Conservation (phyloP, 2,113 vertebrate genomes). For the Osmerus eperlanus region DNA sequence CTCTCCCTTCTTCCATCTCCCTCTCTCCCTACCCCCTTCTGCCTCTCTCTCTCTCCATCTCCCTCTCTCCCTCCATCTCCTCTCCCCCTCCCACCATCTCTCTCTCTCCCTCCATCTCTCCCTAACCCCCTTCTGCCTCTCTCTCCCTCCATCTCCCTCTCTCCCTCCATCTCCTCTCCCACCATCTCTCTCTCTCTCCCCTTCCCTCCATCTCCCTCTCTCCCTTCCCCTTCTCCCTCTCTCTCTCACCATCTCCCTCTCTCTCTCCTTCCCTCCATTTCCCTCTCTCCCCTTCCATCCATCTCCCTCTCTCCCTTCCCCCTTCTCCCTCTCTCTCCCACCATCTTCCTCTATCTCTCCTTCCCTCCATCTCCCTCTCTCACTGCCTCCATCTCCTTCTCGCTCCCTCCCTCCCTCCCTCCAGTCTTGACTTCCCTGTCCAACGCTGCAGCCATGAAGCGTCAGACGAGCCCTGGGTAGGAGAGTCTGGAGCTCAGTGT, state of each 20-base stretch:
- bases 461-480: neutral
- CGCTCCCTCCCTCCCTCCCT: neutral
- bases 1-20: too few relatives aligned
- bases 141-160: neutral
- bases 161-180: neutral
- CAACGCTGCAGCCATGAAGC: too few relatives aligned
- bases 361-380: neutral
- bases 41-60: too few relatives aligned
- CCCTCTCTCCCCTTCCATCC: neutral
- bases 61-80: neutral
- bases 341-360: neutral
- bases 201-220: neutral
- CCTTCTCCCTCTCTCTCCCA: too few relatives aligned
- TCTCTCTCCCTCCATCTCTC: neutral
- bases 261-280: neutral
- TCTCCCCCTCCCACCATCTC: neutral
- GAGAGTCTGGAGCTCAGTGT: neutral
- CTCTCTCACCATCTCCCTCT: neutral
- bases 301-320: too few relatives aligned
- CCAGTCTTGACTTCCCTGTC: neutral
- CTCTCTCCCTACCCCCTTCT: too few relatives aligned
- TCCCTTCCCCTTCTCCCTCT: neutral
- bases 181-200: neutral
- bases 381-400: constrained; percentile 2
- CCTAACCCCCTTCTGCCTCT: neutral